A percentile compares a stretch with the other conserved stretches of the same genome.
Conservation (phyloP, 2,797 vertebrate genomes). For the Xenentodon cancila region DNA sequence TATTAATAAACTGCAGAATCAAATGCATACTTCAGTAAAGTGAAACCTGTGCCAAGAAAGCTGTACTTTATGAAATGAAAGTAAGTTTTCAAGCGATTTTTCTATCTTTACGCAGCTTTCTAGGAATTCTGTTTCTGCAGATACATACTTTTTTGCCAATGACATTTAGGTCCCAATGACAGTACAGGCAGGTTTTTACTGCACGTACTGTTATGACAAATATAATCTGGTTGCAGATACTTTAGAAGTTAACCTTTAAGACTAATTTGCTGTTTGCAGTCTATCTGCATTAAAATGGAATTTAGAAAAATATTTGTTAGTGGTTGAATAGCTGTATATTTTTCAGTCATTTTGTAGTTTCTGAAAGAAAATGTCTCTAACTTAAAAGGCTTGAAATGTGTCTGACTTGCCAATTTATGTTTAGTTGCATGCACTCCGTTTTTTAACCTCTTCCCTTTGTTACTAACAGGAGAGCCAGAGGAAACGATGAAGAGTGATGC, state of each 20-base stretch:
- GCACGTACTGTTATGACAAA: too few relatives aligned
- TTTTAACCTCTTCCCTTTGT: background rate
- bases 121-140: too few relatives aligned
- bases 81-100: slow-evolving; percentile 8
- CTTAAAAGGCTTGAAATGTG: background rate
- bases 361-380: background rate
- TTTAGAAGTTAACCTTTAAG: too few relatives aligned
- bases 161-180: too few relatives aligned
- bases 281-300: too few relatives aligned
- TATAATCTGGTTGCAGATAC: too few relatives aligned
- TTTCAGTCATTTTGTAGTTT: too few relatives aligned
- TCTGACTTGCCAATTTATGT: background rate
- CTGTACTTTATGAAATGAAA: background rate
- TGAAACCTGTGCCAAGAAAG: background rate
- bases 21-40: background rate
- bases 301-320: too few relatives aligned
- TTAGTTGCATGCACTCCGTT: background rate
- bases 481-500: background rate
- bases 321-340: too few relatives aligned
- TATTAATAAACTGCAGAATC: slow-evolving; percentile 20
- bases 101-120: background rate
- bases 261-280: too few relatives aligned
- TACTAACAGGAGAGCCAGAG: background rate
- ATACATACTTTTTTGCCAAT: too few relatives aligned
- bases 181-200: too few relatives aligned